Evolutionary conservation across 1,140 invertebrate species (phyloP).

Genomic region (Caenorhabditis remanei): DNA sequence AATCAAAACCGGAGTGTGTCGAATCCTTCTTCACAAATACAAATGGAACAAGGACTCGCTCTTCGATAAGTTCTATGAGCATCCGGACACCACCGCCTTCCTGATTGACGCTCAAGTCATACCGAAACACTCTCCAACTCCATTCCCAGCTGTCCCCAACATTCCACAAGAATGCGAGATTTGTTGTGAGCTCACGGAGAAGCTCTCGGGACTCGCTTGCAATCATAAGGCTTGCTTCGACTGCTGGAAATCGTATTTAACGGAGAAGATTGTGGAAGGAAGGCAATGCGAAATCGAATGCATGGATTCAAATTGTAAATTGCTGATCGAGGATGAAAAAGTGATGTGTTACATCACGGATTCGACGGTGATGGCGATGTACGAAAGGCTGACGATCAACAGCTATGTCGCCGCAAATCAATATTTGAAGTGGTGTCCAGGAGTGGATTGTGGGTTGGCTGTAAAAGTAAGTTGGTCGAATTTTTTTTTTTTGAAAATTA

Average conservation of each 20-base stretch:
- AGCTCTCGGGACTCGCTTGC: constrained; percentile 27
- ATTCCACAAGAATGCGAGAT: constrained; percentile 28
- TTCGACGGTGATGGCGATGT: constrained; percentile 80
- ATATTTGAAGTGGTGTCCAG: constrained; percentile 97
- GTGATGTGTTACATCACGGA: constrained; percentile 80
- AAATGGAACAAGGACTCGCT: constrained; percentile 1
- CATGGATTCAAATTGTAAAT: neutral
- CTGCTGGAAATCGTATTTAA: constrained; percentile 53
- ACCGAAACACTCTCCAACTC: neutral
- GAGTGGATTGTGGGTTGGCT: constrained; percentile 94
- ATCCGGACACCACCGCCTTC: constrained; percentile 35
- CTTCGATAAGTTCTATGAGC: constrained; percentile 79
- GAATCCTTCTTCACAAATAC: neutral
- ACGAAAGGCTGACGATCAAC: constrained; percentile 97
- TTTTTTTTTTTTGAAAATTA: too few species aligned
- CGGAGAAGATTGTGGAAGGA: neutral
- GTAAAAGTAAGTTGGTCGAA: constrained; percentile 84
- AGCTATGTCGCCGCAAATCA: constrained; percentile 93
- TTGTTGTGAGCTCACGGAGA: neutral
- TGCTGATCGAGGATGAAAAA: constrained; percentile 37
- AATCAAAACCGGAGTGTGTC: neutral
- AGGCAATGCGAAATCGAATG: constrained; percentile 5
- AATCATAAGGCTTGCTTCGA: neutral
- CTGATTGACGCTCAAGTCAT: constrained; percentile 52
- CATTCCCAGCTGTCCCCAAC: too few species aligned